Evolutionary conservation across 2,797 vertebrate species (phyloP), one percentile per base, ranked within the genome.

Genomic region (Apogon hyalosoma): DNA sequence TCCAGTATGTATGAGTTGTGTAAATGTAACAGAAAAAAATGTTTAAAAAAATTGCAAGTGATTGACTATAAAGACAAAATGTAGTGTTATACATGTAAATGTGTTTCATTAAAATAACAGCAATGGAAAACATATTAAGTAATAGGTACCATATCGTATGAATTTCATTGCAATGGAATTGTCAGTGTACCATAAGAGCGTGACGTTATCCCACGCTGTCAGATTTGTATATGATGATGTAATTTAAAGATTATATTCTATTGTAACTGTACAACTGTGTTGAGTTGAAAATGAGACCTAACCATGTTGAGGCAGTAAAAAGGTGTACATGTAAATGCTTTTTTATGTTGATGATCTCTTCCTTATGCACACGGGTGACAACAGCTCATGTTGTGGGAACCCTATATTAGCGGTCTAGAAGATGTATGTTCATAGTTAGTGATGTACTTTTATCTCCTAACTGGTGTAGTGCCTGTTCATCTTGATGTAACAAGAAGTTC

Each of bases 381-480:
- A 77, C 85, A 85, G 88, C 87, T 92, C 81, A 88, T 57, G 85
- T 85, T 80, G 92, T 92, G 85, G 82, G 86, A 88, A 79, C 86
- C 88, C 88, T 90, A 76, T 88, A 88, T 89, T 92, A 93, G 87
- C 82, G 69, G 83, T 92, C 83, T 92, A 94, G 88, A 91, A 86
- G 87, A 93, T 85, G 89, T 94, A 85, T 93, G 92, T 94, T 91
- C 83, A 93, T 93, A 92, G 89, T 92, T 93, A 92, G 92, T 94
- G 91, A 91, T 92, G 93, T 94, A 90, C 83, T 91, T 91, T 90
- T 84, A 91, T 92, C 93, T 94, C 89, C 90, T 93, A 92, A 93
- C 91, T 93, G 93, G 93, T 94, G 93, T 94, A 93, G 91, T 94
- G 92, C 93, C 93, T 95, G 92, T 94, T 94, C 91, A 94, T 94